Base-by-base conservation (phyloP, 2,113 vertebrate species). In the Rhinoderma darwinii region DNA sequence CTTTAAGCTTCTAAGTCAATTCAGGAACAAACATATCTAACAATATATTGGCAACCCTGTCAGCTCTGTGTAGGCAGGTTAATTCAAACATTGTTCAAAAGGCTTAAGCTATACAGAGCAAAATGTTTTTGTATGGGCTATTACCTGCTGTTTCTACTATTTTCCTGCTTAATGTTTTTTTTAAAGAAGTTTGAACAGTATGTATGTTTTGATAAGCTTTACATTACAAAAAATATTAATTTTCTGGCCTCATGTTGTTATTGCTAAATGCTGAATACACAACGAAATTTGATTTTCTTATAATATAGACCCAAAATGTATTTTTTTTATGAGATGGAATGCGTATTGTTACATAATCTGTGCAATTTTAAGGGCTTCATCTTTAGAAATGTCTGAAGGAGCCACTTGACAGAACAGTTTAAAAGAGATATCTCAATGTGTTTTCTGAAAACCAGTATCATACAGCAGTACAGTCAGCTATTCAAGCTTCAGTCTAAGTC, bases 131-230 rank as follows among this genome's bases (percentile, higher is more conserved):
- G 11, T 43, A 61, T 39, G 7, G 54, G 35, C 15, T 61, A 59
- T 39, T 56, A 41, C 54, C 54, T 81, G 54, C 35, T 43, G 37
- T 61, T 81, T 61, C 54, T 25, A 43, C 61, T 80, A 59, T 80
- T 14, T 59, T 12, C 11, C 37, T 27, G 2, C 12, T 81, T 39
- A 81, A 63, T 61, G 22, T 54, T 27, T 39, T 22, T 61, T 41
- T 59, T 80, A 39, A 14, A 37, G 12, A 39, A n/a, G 22, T 27
- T 2, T 25, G 11, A 75, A 25, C 73, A 76, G n/a, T 54, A 54
- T 78, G 44, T 78, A 10, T 78, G 15, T 78, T 63, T n/a, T 2
- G 59, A 44, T 44, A 82, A 82, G 39, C 39, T 17, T 66, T 44
- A 32, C 14, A 44, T 82, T 82, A 30, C 12, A 32, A 14, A 44